Percentiles rank a stretch among this genome's conserved stretches.
Conservation (phyloP, 2,888 invertebrate genomes). For the Hypomecis atomaria region DNA sequence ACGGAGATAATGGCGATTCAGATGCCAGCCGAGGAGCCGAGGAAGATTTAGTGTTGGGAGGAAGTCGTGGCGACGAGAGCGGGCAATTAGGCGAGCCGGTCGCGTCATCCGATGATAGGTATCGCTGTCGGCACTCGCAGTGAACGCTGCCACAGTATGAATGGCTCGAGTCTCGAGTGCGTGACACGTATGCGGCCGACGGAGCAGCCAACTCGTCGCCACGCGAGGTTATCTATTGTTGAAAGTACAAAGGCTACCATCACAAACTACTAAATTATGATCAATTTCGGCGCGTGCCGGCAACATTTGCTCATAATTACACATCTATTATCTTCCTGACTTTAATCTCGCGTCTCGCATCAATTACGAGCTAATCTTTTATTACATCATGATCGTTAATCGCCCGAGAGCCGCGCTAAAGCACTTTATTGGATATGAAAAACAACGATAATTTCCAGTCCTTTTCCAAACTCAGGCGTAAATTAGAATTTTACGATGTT, state of each 20-base stretch:
- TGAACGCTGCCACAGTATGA: slow-evolving; percentile 59
- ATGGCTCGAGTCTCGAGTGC: slow-evolving; percentile 52
- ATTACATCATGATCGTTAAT: slow-evolving; percentile 2
- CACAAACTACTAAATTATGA: slow-evolving; percentile 15
- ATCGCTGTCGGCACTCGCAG: slow-evolving; percentile 48
- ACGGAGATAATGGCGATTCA: slow-evolving; percentile 60
- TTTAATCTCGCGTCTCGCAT: background rate
- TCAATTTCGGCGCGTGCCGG: slow-evolving; percentile 18
- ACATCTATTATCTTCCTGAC: background rate
- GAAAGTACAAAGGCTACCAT: slow-evolving; percentile 40
- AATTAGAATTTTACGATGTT: slow-evolving; percentile 11
- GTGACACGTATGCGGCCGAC: slow-evolving; percentile 54
- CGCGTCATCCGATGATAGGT: slow-evolving; percentile 66
- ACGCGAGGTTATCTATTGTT: slow-evolving; percentile 59
- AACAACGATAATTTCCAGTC: background rate
- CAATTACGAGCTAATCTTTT: slow-evolving; percentile 4
- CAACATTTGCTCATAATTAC: background rate
- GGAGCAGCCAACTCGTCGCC: slow-evolving; percentile 63
- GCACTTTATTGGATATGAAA: background rate
- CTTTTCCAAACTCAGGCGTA: background rate
- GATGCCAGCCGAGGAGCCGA: slow-evolving; percentile 60
- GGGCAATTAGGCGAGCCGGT: slow-evolving; percentile 64
- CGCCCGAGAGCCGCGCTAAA: no score
- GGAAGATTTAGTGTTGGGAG: slow-evolving; percentile 58
- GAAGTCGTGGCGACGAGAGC: slow-evolving; percentile 65